A percentile compares a stretch with the other conserved stretches of the same genome.
These are phyloP conservation scores for Porites cylindrica DNA, from an alignment of 92 coral and sea anemone genomes.

Conservation along the genomic window DNA sequence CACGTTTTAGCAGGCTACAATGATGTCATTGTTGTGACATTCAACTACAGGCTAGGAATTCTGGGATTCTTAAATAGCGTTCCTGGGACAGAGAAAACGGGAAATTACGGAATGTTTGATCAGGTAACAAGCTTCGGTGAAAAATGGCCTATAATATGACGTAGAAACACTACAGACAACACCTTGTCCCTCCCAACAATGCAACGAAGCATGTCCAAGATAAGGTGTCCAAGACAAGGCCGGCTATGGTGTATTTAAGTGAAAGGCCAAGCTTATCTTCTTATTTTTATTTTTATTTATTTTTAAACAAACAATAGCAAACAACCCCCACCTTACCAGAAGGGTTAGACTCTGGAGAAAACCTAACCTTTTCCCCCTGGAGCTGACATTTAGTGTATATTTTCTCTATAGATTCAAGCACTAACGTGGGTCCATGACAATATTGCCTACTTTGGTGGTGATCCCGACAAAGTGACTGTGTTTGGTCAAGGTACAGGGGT, in stretches of 20 bases:
- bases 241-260: no score
- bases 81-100: conserved; percentile 59
- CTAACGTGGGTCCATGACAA: conserved; percentile 49
- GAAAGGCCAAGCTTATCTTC: no score
- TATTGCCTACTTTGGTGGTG: conserved; percentile 60
- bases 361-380: no score
- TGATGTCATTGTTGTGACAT: conserved; percentile 71
- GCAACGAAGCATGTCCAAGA: no score
- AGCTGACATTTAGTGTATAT: background rate
- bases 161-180: no score
- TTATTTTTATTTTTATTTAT: no score
- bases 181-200: no score
- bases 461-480: conserved; percentile 50
- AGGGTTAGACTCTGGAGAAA: no score
- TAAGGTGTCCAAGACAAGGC: no score
- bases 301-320: no score
- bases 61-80: conserved; percentile 68
- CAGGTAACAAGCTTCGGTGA: conserved; percentile 50
- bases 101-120: conserved; percentile 78
- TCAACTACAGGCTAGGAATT: conserved; percentile 70
- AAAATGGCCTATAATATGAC: no score
- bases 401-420: conserved; percentile 13
- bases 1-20: conserved; percentile 56
- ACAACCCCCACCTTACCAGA: no score
- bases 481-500: conserved; percentile 66